Evolutionary conservation across 2,797 vertebrate species (phyloP).

Genomic region (Antrozous pallidus): DNA sequence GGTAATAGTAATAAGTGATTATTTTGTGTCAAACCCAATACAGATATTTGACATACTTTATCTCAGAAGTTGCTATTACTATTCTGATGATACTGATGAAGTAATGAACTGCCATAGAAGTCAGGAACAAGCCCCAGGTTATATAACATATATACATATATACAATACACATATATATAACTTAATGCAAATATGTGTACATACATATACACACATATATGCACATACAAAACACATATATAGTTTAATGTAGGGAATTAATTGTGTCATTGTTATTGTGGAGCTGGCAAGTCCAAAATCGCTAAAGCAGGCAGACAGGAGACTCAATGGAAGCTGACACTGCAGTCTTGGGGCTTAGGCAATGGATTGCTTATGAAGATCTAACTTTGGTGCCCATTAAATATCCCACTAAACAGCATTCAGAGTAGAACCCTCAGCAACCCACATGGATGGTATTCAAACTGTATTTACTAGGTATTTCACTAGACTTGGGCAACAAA

Average conservation of each 20-base stretch:
- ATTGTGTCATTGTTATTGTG: slow-evolving; percentile 2
- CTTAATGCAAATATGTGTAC: too few species aligned
- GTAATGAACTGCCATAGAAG: not conserved
- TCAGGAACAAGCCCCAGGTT: not conserved
- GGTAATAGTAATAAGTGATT: not conserved
- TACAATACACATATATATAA: not conserved
- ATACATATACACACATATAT: not conserved
- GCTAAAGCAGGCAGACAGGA: not conserved
- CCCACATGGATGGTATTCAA: not conserved
- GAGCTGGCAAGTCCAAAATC: not conserved
- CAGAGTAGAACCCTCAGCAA: not conserved
- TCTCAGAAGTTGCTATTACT: not conserved
- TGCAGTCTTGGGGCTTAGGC: not conserved
- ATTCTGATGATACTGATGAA: not conserved
- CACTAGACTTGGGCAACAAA: not conserved
- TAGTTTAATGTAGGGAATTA: slow-evolving; percentile 15
- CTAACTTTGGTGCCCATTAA: not conserved
- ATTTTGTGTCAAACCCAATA: not conserved
- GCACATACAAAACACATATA: not conserved
- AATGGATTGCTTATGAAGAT: not conserved
- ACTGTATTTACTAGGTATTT: not conserved
- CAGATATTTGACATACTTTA: not conserved
- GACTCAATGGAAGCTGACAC: not conserved
- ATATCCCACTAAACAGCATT: not conserved
- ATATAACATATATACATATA: not conserved